Conservation (phyloP, 2,888 invertebrate species). For the Belgica antarctica region DNA sequence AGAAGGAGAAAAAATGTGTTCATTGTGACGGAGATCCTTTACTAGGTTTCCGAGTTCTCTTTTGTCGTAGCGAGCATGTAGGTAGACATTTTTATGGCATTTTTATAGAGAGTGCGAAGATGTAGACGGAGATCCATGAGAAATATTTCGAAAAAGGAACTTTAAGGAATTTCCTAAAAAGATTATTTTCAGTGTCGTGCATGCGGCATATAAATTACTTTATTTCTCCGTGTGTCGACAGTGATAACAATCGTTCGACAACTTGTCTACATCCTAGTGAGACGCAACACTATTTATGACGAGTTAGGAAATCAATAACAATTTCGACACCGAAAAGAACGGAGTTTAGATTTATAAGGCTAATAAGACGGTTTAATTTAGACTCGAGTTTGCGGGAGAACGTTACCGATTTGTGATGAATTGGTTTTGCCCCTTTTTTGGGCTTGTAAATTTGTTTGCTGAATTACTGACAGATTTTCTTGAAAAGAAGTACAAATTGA, state of each 20-base stretch:
- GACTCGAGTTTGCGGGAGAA: no score
- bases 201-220: conserved; percentile 39
- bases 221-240: conserved; percentile 3
- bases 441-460: no score
- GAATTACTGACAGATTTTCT: no score
- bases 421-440: no score
- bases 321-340: neutral
- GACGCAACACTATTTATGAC: neutral
- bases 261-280: conserved; percentile 30
- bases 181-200: neutral
- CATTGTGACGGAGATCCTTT: neutral
- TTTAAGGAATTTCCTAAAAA: neutral
- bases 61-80: conserved; percentile 11
- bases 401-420: no score
- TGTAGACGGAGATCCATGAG: neutral
- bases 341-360: conserved; percentile 27
- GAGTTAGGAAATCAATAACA: conserved; percentile 14
- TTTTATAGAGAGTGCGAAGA: neutral
- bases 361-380: conserved; percentile 24
- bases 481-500: no score
- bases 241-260: conserved; percentile 27
- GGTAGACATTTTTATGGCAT: conserved; percentile 33
- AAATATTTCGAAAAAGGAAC: neutral
- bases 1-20: conserved; percentile 5
- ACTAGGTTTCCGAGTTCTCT: neutral